Conservation (phyloP, 2,888 invertebrate species). For the Tetranychus truncatus region DNA sequence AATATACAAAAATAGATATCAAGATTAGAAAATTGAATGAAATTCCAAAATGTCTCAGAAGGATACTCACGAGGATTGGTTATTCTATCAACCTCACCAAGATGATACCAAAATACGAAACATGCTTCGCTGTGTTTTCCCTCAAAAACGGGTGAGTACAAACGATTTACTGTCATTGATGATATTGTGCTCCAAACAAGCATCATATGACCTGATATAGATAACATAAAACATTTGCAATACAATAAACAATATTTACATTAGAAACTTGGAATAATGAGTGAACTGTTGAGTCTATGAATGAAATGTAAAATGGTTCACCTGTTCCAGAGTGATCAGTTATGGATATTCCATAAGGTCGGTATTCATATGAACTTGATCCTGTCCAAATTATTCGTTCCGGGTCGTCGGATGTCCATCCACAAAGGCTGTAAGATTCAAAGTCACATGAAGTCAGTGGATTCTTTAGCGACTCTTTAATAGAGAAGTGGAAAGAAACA, state of each 20-base stretch:
- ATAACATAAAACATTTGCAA: too few relatives aligned
- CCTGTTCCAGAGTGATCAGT: background rate
- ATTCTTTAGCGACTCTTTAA: background rate
- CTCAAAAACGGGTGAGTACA: background rate
- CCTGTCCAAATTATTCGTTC: background rate
- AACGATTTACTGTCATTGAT: background rate
- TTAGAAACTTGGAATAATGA: too few relatives aligned
- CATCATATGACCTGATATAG: background rate
- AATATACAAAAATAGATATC: background rate
- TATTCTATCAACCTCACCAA: background rate
- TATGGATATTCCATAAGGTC: background rate
- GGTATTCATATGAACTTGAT: background rate
- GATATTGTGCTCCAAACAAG: background rate
- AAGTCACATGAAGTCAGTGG: background rate
- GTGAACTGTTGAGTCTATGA: too few relatives aligned
- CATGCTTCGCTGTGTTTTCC: background rate
- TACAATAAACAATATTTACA: too few relatives aligned
- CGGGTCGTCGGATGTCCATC: background rate
- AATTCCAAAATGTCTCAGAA: background rate
- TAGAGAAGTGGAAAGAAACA: too few relatives aligned
- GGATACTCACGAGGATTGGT: background rate
- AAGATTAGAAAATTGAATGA: background rate
- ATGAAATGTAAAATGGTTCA: too few relatives aligned
- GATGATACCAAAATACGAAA: background rate
- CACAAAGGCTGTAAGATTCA: background rate